Percentiles rank a stretch among this genome's conserved stretches.
Evolutionary conservation across 2,888 invertebrate genomes (phyloP).

Genomic region (Cephonodes hylas): DNA sequence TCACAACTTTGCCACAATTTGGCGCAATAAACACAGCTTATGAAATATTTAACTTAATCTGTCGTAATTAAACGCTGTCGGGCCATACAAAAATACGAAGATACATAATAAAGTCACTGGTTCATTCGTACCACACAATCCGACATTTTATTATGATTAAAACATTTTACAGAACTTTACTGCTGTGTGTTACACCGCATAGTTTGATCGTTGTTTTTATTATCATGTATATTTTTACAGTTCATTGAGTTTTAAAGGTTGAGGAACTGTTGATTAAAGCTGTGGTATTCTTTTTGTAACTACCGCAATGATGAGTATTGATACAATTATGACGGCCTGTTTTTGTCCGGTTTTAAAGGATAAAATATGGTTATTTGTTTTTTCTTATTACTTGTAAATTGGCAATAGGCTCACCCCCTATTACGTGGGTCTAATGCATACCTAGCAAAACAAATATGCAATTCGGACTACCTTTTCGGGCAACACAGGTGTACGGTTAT

Average conservation of each 20-base stretch:
- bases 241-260: not conserved
- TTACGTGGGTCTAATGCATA: no score
- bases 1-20: not conserved
- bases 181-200: conserved; percentile 7
- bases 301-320: no score
- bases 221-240: not conserved
- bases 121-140: conserved; percentile 20
- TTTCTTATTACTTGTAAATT: no score
- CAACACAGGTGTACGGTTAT: no score
- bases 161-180: conserved; percentile 18
- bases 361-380: no score
- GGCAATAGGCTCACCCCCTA: no score
- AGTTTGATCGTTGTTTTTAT: not conserved
- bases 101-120: conserved; percentile 21
- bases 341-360: no score
- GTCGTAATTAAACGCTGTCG: not conserved
- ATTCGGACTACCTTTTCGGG: no score
- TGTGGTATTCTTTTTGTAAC: no score
- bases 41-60: conserved; percentile 8
- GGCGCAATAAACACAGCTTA: not conserved
- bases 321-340: no score
- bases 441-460: no score
- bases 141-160: conserved; percentile 26
- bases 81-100: conserved; percentile 11
- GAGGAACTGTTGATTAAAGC: not conserved